Percentiles rank a stretch among this genome's conserved stretches.
phyloP scores from a whole-genome alignment of 2,113 vertebrate species.

The Thomomys bottae region DNA sequence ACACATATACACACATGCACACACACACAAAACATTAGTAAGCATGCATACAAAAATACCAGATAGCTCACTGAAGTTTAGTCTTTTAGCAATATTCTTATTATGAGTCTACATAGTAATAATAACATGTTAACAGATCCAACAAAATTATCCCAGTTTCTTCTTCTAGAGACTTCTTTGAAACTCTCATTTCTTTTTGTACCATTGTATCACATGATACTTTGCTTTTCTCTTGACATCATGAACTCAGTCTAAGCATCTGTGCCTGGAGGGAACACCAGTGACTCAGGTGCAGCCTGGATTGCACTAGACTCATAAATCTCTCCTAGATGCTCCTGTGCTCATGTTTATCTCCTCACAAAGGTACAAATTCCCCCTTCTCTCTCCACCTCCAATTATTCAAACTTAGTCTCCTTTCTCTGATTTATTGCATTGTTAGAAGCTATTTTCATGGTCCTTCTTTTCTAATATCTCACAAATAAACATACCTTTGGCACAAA shows the following conservation, averaged over 20 bases:
- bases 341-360: neutral
- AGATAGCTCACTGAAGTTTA: slow-evolving; percentile 48
- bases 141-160: neutral
- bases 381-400: neutral
- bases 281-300: neutral
- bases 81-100: slow-evolving; percentile 71
- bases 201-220: neutral
- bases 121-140: neutral
- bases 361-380: neutral
- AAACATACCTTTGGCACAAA: neutral
- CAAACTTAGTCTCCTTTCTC: neutral
- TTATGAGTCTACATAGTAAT: slow-evolving; percentile 59
- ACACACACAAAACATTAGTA: neutral
- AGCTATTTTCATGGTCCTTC: neutral
- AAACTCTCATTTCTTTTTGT: neutral
- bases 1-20: neutral
- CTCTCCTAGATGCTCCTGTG: neutral
- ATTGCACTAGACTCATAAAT: neutral
- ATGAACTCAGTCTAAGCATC: fast-evolving
- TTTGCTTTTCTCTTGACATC: neutral
- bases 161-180: neutral
- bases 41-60: no score
- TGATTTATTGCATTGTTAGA: neutral
- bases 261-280: neutral
- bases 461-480: neutral